Base-by-base conservation (phyloP, 2,113 vertebrate genomes). In the Sinocyclocheilus grahami region DNA sequence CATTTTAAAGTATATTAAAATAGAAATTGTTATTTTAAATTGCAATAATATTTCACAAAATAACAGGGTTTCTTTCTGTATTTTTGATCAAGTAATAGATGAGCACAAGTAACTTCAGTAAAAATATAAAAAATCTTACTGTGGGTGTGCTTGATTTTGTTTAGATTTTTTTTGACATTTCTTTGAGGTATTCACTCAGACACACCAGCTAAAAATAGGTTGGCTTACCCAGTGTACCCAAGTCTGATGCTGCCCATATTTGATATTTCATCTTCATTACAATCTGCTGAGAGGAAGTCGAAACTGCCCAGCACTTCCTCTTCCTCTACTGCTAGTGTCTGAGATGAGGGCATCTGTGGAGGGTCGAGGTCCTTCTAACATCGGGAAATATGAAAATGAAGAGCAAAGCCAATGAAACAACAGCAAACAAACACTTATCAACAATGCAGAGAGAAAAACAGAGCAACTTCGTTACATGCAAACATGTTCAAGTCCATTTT, bases 231-330 rank as follows among this genome's bases (percentile, higher is more conserved):
- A 65, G 93, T 89, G 87, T 96, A 93, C 85, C 92, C 94, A 8
- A 95, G 93, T 75, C 94, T 94, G n/a, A 96, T 0, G 11, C 94
- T 97, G 85, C 96, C 96, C 65, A 95, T 89, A 88, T 95, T 90
- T 0, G 97, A 96, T 78, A 95, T 72, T 46, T 97, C 95, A 0
- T 97, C 97, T 0, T 93, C 90, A 0, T 91, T 95, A 6, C 97
- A 94, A 91, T 98, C 96, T 0, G 95, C 71, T 0, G 96, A 96
- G 88, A 99, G 91, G 87, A 99, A 99, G 91, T 98, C 96, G 78
- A 99, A 99, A 86, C 96, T 99, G 87, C 96, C 96, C 89, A 99
- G 92, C 53, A 97, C 96, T 46, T 96, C 97, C 86, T 98, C 96
- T 55, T 96, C 97, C 86, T 98, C 96, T 37, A 97, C 95, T 86